These are phyloP conservation scores for Conger conger DNA, from an alignment of 2,113 vertebrate genomes.

Conservation along the genomic window DNA sequence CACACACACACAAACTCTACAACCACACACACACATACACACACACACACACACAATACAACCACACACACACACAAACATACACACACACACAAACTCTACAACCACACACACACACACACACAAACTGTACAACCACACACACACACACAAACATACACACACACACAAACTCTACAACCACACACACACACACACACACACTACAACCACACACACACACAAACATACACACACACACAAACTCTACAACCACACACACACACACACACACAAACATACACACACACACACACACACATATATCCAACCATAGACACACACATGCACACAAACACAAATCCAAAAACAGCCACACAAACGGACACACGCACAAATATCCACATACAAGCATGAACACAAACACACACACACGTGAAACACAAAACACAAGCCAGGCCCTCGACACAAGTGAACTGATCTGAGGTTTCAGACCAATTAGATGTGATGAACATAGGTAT, in stretches of 20 bases:
- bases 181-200: background rate
- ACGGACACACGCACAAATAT: too few species aligned
- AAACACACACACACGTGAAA: background rate
- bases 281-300: too few species aligned
- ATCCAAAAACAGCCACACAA: too few species aligned
- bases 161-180: background rate
- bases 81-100: background rate
- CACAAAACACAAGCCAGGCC: too few species aligned
- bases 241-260: too few species aligned
- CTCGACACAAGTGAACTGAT: too few species aligned
- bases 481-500: too few species aligned
- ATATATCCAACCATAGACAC: too few species aligned
- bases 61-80: background rate
- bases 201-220: background rate
- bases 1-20: background rate
- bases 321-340: too few species aligned
- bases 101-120: background rate
- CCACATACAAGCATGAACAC: too few species aligned
- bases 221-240: background rate
- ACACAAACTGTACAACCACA: background rate
- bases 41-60: background rate
- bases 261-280: background rate
- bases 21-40: background rate
- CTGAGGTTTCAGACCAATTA: too few species aligned
- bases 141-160: background rate